Evolutionary conservation across 2,113 vertebrate species (phyloP).

Genomic region (Furnarius figulus): DNA sequence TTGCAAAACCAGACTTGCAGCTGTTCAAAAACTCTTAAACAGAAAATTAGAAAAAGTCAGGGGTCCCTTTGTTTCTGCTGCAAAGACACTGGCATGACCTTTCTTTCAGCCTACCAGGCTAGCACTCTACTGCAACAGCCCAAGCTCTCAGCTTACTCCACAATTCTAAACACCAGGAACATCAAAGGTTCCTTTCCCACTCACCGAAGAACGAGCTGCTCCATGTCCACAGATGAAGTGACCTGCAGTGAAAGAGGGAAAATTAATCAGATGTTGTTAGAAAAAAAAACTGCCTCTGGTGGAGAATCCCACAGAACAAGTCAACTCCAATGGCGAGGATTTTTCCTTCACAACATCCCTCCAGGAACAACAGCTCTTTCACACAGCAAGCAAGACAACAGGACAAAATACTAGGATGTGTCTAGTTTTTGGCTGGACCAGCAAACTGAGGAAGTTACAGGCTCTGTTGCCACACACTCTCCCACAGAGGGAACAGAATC

Average conservation of each 20-base stretch:
- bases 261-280: background rate
- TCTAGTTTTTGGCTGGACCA: too few species aligned
- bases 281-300: background rate
- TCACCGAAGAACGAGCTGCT: constrained; percentile 89
- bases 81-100: background rate
- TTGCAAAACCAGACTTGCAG: background rate
- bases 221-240: constrained; percentile 87
- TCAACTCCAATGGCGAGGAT: rapidly evolving
- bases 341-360: background rate
- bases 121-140: background rate
- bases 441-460: too few species aligned
- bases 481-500: too few species aligned
- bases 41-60: background rate
- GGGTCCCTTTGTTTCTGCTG: background rate
- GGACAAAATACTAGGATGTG: background rate
- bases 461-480: too few species aligned
- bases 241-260: constrained; percentile 78
- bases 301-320: background rate
- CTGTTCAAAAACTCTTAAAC: background rate
- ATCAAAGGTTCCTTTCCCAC: constrained; percentile 1
- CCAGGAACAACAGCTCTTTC: background rate
- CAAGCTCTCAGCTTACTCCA: background rate
- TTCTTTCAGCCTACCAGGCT: background rate
- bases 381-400: background rate
- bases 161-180: background rate